Conservation (phyloP, 1,140 invertebrate genomes). For the Cardiocondyla obscurior region DNA sequence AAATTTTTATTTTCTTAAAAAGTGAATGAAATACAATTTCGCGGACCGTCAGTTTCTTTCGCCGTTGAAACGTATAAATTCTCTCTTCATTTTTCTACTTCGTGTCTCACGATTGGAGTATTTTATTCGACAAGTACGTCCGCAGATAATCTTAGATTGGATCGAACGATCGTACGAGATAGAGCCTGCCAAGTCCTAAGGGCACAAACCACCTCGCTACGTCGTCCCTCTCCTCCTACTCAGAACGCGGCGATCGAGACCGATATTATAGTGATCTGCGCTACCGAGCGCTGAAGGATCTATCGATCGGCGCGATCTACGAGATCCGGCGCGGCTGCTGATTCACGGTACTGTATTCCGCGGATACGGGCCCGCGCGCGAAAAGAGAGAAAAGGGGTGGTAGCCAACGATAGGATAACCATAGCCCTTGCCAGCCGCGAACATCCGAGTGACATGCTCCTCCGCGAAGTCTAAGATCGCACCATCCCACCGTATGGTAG, state of each 20-base stretch:
- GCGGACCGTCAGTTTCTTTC: not conserved
- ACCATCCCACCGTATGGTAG: conserved; percentile 51
- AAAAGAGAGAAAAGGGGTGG: conserved; percentile 47
- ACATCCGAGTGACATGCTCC: conserved; percentile 74
- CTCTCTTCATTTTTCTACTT: no score
- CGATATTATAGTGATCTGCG: conserved; percentile 70
- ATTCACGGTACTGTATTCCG: conserved; percentile 65
- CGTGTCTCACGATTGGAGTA: conserved; percentile 25
- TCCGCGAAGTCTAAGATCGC: conserved; percentile 68
- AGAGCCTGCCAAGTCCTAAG: conserved; percentile 12
- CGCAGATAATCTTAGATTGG: conserved; percentile 11
- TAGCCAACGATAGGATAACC: conserved; percentile 72
- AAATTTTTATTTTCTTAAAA: not conserved
- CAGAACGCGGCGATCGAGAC: conserved; percentile 27
- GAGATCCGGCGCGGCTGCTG: conserved; percentile 57
- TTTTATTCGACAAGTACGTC: conserved; percentile 38
- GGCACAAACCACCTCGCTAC: conserved; percentile 41
- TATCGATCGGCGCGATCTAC: conserved; percentile 68
- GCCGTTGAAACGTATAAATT: not conserved
- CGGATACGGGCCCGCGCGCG: conserved; percentile 46
- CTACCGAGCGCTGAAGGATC: conserved; percentile 62
- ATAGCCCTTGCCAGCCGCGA: conserved; percentile 74
- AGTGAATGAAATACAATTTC: not conserved
- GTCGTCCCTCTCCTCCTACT: not conserved
- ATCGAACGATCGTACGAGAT: conserved; percentile 49